Evolutionary conservation across 2,113 vertebrate genomes (phyloP), one percentile per base, ranked within the genome.

Genomic region (Solea solea): DNA sequence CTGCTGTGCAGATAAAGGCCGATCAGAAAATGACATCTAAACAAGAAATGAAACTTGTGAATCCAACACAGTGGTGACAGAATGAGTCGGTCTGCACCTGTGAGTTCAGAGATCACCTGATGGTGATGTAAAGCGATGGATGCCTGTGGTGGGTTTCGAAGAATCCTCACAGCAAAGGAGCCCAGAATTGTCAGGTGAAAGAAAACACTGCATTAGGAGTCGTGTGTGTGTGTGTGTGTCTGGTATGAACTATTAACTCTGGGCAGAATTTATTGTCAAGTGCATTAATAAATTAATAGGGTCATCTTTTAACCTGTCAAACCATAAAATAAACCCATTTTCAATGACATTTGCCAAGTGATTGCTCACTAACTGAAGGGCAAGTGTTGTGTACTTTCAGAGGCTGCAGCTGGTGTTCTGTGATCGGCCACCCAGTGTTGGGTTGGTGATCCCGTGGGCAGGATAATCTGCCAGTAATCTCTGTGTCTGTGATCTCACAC

Each of bases 381-480:
- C 73, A 74, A 69, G 70, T 53, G 80, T 76, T 76, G 56, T 71
- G 28, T 40, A 46, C 76, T 83, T 76, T 79, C 25, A 64, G 62
- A 69, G 71, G 68, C 85, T 59, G 64, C 15, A 42, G 61, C 58
- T 56, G 13, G 56, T 65, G 59, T 51, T 74, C 67, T 55, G 50
- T 67, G 79, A 72, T 82, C 27, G 55, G 61, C 69, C n/a, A 49
- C 57, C 62, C 60, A 13, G 78, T 80, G 78, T 52, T 21, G 70
- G 69, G 67, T 81, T 45, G 59, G 78, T 73, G 55, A 85, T 84
- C 79, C 81, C 61, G 72, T 79, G 76, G 82, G 74, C 64, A 77
- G 82, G 85, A 88, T 92, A 90, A 93, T 92, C 89, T 89, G 77
- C 87, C 84, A 21, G 71, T 93, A 91, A 93, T 93, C 91, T 86